Evolutionary conservation across 2,113 vertebrate genomes (phyloP).

Genomic region (Silurus meridionalis): DNA sequence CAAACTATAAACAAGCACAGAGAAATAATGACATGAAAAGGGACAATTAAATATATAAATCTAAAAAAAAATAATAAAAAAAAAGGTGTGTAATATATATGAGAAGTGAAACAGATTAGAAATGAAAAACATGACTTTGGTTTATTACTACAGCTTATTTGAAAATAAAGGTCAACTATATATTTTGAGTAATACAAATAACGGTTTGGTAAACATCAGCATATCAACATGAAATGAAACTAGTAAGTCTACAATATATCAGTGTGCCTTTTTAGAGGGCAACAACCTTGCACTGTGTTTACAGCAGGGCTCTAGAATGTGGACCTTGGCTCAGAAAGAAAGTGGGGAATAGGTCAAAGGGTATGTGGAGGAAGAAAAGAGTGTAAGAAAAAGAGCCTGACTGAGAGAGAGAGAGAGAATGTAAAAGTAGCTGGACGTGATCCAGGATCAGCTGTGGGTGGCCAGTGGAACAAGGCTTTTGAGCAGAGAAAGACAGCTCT

Average conservation of each 20-base stretch:
- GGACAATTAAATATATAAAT: background rate
- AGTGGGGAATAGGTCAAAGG: constrained; percentile 41
- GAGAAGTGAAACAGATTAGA: background rate
- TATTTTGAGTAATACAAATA: background rate
- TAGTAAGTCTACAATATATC: background rate
- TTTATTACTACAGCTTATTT: background rate
- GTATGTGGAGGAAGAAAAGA: constrained; percentile 36
- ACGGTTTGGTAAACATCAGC: background rate
- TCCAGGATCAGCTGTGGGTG: constrained; percentile 34
- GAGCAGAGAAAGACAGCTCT: background rate
- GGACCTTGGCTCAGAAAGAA: constrained; percentile 17
- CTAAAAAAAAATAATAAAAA: background rate
- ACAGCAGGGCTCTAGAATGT: constrained; percentile 9
- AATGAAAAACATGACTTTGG: background rate
- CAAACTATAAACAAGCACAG: background rate
- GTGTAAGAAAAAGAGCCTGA: constrained; percentile 48
- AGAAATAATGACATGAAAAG: background rate
- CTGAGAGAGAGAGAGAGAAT: constrained; percentile 41
- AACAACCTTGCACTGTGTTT: constrained; percentile 9
- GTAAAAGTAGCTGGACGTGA: constrained; percentile 18
- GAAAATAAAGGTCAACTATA: background rate
- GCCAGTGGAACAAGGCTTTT: constrained; percentile 3
- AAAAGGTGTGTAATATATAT: background rate
- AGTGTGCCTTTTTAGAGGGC: background rate
- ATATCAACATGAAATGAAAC: background rate